These are phyloP conservation scores for Fregata magnificens DNA, from an alignment of 2,113 vertebrate species.

Conservation along the genomic window DNA sequence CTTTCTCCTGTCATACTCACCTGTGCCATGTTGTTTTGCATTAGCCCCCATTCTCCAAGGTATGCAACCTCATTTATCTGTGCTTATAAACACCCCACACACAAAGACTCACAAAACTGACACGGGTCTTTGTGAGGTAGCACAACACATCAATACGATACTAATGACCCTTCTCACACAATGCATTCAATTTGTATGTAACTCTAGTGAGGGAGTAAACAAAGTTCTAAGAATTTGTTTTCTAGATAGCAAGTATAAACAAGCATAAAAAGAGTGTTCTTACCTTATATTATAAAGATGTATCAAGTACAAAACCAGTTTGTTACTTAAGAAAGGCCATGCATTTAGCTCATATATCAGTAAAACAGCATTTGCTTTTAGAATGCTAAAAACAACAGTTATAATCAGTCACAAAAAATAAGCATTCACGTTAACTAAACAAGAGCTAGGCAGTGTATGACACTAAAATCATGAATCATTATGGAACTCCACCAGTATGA, in stretches of 20 bases:
- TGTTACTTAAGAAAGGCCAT: neutral
- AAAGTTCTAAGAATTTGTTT: neutral
- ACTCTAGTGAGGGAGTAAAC: neutral
- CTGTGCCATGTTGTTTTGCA: neutral
- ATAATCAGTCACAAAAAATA: neutral
- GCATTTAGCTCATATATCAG: neutral
- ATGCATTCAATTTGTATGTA: neutral
- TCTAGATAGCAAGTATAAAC: neutral
- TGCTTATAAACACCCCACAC: neutral
- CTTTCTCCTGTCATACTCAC: neutral
- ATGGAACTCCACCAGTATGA: neutral
- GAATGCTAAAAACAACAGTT: neutral
- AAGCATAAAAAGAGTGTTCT: neutral
- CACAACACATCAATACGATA: neutral
- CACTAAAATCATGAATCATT: neutral
- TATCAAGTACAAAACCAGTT: neutral
- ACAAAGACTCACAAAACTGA: neutral
- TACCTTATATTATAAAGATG: neutral
- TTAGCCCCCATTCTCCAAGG: neutral
- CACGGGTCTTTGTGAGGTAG: fast-evolving
- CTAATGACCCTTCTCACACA: neutral
- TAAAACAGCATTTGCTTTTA: neutral
- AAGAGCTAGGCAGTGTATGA: neutral
- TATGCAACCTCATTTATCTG: neutral
- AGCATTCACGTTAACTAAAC: neutral